Percentiles rank a stretch among this genome's conserved stretches.
phyloP scores from a whole-genome alignment of 2,888 invertebrate genomes.

The Idaea aversata region DNA sequence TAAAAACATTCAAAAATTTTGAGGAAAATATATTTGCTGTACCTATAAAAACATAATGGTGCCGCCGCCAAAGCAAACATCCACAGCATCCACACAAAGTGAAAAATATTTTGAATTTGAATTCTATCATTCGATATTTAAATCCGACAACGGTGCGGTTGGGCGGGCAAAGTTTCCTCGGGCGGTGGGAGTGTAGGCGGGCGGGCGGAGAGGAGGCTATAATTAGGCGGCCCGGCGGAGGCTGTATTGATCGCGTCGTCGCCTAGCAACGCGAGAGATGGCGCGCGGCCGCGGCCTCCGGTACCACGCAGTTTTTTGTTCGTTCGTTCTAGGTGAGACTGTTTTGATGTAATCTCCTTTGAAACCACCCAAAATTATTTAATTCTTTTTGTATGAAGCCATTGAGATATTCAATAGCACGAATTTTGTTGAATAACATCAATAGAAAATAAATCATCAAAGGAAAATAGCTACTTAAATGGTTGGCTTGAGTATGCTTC shows the following conservation, averaged over 20 bases:
- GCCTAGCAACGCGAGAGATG: constrained; percentile 78
- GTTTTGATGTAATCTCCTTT: constrained; percentile 71
- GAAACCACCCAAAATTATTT: constrained; percentile 52
- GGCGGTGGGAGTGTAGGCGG: constrained; percentile 38
- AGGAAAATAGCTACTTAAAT: no score
- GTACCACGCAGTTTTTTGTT: constrained; percentile 64
- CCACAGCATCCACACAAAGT: constrained; percentile 65
- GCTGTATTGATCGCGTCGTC: constrained; percentile 78
- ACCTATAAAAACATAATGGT: constrained; percentile 22
- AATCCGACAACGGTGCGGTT: constrained; percentile 64
- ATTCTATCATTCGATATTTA: constrained; percentile 80
- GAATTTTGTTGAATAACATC: neutral
- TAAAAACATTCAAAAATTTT: no score
- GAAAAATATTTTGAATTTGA: constrained; percentile 73
- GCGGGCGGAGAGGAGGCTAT: constrained; percentile 47
- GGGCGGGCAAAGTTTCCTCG: constrained; percentile 59
- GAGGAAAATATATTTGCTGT: no score
- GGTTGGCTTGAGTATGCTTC: no score
- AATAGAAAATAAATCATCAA: neutral
- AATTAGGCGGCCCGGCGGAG: constrained; percentile 80
- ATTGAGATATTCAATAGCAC: neutral
- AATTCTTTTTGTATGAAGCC: constrained; percentile 55
- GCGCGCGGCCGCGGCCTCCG: constrained; percentile 48
- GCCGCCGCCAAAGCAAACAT: constrained; percentile 57
- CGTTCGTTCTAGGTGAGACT: constrained; percentile 69